A percentile compares a stretch with the other conserved stretches of the same genome.
phyloP scores from a whole-genome alignment of 2,888 invertebrate genomes.

The Aphodius granarius region DNA sequence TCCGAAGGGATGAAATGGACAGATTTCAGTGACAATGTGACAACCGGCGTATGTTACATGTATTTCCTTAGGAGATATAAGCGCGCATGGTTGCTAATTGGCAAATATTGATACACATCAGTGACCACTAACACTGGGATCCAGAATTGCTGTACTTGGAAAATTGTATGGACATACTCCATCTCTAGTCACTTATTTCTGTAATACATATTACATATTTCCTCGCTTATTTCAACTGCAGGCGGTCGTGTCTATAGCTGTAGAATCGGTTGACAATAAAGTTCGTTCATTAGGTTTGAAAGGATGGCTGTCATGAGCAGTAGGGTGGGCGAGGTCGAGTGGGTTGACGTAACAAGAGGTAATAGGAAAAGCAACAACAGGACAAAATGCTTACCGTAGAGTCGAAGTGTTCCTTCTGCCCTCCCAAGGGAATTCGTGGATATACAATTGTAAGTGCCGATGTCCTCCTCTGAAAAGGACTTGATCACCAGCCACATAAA shows the following conservation, averaged over 20 bases:
- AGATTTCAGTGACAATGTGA: too few species aligned
- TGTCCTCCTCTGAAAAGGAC: constrained; percentile 60
- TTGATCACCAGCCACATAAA: constrained; percentile 69
- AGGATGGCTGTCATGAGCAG: background rate
- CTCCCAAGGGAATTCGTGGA: constrained; percentile 79
- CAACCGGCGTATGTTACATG: too few species aligned
- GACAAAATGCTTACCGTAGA: constrained; percentile 62
- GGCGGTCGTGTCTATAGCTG: background rate
- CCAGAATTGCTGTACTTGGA: too few species aligned
- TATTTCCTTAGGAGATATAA: too few species aligned
- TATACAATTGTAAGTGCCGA: constrained; percentile 68
- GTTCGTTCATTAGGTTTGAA: background rate
- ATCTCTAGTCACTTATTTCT: background rate
- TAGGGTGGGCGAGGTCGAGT: background rate
- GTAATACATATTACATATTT: too few species aligned
- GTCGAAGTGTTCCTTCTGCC: constrained; percentile 73
- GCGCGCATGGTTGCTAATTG: too few species aligned
- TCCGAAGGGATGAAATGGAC: too few species aligned
- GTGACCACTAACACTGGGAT: too few species aligned
- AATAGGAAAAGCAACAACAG: background rate
- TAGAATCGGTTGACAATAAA: background rate
- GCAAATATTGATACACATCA: too few species aligned
- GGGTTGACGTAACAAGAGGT: background rate
- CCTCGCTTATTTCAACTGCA: background rate
- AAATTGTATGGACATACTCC: too few species aligned